phyloP scores from a whole-genome alignment of 1,140 invertebrate genomes.

The Calephelis virginiensis region DNA sequence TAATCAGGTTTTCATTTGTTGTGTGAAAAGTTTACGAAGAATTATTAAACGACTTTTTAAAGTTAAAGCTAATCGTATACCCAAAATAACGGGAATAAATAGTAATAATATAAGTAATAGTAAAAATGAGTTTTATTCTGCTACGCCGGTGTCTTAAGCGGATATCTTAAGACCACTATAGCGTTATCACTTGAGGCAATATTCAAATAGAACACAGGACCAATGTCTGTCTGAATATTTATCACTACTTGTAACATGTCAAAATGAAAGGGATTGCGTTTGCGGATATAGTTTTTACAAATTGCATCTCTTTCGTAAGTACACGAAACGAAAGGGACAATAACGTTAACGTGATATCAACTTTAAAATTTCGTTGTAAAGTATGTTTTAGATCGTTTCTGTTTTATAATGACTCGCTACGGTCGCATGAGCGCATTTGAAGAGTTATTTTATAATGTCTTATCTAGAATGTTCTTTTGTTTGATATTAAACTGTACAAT shows the following conservation, averaged over 20 bases:
- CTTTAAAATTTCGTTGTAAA: constrained; percentile 48
- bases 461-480: constrained; percentile 27
- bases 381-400: constrained; percentile 52
- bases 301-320: constrained; percentile 38
- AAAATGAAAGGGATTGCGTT: constrained; percentile 59
- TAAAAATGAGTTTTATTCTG: constrained; percentile 36
- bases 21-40: no score
- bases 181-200: constrained; percentile 40
- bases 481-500: constrained; percentile 24
- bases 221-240: constrained; percentile 58
- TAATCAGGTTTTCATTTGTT: no score
- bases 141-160: constrained; percentile 36
- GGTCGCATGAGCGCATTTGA: constrained; percentile 67
- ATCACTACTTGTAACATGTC: constrained; percentile 61
- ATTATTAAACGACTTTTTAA: no score
- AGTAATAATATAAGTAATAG: no score
- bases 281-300: constrained; percentile 51
- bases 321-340: constrained; percentile 39
- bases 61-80: no score
- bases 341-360: constrained; percentile 26
- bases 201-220: constrained; percentile 58
- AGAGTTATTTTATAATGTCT: constrained; percentile 38
- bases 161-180: constrained; percentile 38
- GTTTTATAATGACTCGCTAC: constrained; percentile 61
- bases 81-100: no score